phyloP scores from a whole-genome alignment of 2,113 vertebrate genomes.

The Neodon shergylaensis region DNA sequence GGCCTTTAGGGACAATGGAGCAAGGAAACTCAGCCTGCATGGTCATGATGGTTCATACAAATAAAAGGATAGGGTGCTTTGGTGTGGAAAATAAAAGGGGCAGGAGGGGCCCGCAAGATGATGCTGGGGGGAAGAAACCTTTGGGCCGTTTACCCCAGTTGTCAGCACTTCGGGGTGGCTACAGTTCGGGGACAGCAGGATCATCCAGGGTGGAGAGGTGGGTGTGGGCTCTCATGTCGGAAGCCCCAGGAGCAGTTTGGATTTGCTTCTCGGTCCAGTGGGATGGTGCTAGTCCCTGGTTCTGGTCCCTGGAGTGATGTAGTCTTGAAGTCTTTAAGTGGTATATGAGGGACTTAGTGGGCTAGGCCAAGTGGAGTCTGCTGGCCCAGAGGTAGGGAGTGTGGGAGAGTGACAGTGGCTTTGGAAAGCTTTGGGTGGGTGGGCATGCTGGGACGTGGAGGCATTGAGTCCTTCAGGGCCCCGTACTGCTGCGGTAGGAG shows the following conservation, averaged over 20 bases:
- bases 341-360: fast-evolving
- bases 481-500: neutral
- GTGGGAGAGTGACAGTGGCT: no score
- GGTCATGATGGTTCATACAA: no score
- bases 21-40: no score
- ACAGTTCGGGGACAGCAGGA: neutral
- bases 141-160: neutral
- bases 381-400: neutral
- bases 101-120: no score
- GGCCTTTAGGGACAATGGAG: neutral
- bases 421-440: neutral
- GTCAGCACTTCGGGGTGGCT: no score
- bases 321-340: neutral
- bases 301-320: neutral
- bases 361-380: neutral
- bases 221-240: no score
- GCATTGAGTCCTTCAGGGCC: fast-evolving
- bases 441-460: neutral
- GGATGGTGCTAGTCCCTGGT: neutral
- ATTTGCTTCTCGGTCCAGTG: neutral
- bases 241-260: neutral
- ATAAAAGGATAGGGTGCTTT: neutral
- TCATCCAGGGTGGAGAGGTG: neutral
- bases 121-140: neutral
- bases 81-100: fast-evolving